Percentiles rank a stretch among this genome's conserved stretches.
phyloP scores from a whole-genome alignment of 2,113 vertebrate species.

The Odontophorus gujanensis region DNA sequence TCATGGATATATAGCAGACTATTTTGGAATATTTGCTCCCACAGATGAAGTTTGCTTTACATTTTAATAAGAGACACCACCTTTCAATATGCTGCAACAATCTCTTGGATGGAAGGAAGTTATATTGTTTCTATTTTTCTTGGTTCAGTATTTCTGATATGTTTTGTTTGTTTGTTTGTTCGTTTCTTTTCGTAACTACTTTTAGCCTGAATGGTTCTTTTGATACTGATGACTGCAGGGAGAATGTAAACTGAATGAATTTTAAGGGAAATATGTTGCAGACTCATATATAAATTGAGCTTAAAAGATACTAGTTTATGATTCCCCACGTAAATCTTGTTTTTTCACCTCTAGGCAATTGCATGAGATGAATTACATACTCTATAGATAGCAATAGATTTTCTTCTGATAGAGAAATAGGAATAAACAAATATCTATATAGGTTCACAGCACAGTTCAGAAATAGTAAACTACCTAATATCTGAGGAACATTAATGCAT shows the following conservation, averaged over 20 bases:
- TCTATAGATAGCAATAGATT: conserved; percentile 25
- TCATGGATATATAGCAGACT: neutral
- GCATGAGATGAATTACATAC: conserved; percentile 3
- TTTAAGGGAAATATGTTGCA: neutral
- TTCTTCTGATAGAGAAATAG: neutral
- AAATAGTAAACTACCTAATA: conserved; percentile 50
- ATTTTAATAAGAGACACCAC: neutral
- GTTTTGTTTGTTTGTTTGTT: neutral
- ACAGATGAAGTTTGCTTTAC: neutral
- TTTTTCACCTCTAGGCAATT: conserved; percentile 25
- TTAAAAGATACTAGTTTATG: conserved; percentile 36
- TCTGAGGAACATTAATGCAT: neutral
- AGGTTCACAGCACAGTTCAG: neutral
- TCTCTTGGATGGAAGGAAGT: neutral
- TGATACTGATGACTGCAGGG: neutral
- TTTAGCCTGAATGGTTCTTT: conserved; percentile 11
- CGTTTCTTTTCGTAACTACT: neutral
- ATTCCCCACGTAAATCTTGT: conserved; percentile 17
- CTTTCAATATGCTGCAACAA: neutral
- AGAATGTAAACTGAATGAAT: neutral
- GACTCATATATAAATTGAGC: neutral
- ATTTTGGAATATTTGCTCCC: neutral
- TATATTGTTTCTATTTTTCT: neutral
- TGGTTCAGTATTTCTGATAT: neutral
- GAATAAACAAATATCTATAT: conserved; percentile 14